phyloP scores from a whole-genome alignment of 2,797 vertebrate species.

The Orientallactaga sibirica region DNA sequence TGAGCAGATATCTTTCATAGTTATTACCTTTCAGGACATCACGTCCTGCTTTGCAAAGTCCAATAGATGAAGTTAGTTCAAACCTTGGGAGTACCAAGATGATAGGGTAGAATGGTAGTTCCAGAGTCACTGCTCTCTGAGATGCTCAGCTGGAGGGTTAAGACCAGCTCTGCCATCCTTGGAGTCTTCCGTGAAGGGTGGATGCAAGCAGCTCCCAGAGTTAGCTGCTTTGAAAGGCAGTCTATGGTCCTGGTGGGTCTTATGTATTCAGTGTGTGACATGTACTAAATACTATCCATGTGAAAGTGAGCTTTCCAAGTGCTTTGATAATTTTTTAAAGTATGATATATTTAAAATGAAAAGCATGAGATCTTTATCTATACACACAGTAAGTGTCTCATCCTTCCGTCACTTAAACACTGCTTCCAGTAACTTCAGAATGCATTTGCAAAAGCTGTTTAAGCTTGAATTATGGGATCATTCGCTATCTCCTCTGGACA shows the following conservation, averaged over 20 bases:
- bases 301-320: neutral
- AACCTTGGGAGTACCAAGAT: neutral
- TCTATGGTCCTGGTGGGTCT: neutral
- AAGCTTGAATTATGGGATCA: neutral
- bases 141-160: neutral
- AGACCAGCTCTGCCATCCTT: neutral
- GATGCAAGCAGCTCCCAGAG: neutral
- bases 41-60: neutral
- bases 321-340: conserved; percentile 28
- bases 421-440: conserved; percentile 10
- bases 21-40: neutral
- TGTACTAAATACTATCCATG: neutral
- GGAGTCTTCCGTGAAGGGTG: neutral
- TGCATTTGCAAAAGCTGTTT: neutral
- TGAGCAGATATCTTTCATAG: neutral
- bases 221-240: neutral
- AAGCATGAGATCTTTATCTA: conserved; percentile 39
- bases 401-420: conserved; percentile 16
- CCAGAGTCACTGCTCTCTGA: neutral
- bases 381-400: neutral
- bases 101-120: neutral
- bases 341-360: neutral
- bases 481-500: neutral
- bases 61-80: neutral
- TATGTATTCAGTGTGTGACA: neutral